Conservation (phyloP, 2,888 invertebrate species). For the Eremobia ochroleuca region DNA sequence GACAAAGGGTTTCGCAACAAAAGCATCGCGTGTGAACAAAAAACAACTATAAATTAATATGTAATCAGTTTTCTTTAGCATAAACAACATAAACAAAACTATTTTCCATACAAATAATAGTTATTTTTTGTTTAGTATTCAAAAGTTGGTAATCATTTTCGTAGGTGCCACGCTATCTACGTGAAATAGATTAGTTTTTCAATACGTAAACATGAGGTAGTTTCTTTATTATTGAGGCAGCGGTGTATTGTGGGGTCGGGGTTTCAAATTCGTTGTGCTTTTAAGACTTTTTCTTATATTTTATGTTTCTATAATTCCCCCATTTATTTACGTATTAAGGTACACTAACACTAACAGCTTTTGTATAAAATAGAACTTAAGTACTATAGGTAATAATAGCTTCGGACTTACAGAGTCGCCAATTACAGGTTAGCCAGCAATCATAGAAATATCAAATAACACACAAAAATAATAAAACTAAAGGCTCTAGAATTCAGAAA, state of each 20-base stretch:
- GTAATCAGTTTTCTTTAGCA: slow-evolving; percentile 59
- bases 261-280: not conserved
- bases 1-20: slow-evolving; percentile 55
- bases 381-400: too few species aligned
- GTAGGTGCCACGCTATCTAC: slow-evolving; percentile 20
- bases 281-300: too few species aligned
- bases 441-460: too few species aligned
- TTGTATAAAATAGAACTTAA: too few species aligned
- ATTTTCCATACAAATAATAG: slow-evolving; percentile 61
- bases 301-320: not conserved
- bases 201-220: slow-evolving; percentile 25
- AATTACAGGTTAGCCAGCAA: too few species aligned
- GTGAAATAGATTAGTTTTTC: slow-evolving; percentile 44
- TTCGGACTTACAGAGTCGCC: too few species aligned
- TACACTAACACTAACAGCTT: too few species aligned
- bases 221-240: slow-evolving; percentile 16
- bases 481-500: too few species aligned
- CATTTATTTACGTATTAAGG: not conserved
- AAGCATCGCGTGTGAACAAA: slow-evolving; percentile 61
- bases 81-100: slow-evolving; percentile 62
- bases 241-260: not conserved
- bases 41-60: slow-evolving; percentile 66
- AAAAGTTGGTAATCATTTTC: slow-evolving; percentile 52
- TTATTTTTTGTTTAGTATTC: slow-evolving; percentile 51
- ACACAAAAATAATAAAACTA: too few species aligned